Evolutionary conservation across 2,888 invertebrate genomes (phyloP).

Genomic region (Hypsopygia costalis): DNA sequence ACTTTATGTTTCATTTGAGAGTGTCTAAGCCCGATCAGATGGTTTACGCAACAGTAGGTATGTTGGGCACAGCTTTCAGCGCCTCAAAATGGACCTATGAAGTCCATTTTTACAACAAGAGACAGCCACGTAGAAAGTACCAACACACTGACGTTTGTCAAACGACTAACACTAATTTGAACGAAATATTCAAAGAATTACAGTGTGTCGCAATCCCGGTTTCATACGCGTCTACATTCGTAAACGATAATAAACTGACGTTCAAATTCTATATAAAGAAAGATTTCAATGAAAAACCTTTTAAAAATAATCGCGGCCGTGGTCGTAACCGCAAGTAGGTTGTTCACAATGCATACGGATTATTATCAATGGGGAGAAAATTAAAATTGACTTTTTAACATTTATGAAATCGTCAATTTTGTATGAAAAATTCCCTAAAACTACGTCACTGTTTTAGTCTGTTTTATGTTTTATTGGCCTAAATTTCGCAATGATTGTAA

Average conservation of each 20-base stretch:
- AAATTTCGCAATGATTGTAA: too few species aligned
- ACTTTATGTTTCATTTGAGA: constrained; percentile 49
- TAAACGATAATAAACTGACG: constrained; percentile 24
- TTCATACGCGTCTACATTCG: constrained; percentile 26
- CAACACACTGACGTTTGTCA: constrained; percentile 37
- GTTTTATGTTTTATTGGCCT: too few species aligned
- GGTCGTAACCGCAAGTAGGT: constrained; percentile 4
- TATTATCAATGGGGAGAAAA: too few species aligned
- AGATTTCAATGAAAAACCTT: constrained; percentile 9
- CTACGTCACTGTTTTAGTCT: too few species aligned
- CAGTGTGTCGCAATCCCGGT: constrained; percentile 41
- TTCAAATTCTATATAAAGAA: constrained; percentile 40
- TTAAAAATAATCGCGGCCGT: constrained; percentile 9
- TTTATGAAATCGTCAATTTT: too few species aligned
- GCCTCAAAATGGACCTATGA: constrained; percentile 60
- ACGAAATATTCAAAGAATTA: constrained; percentile 30
- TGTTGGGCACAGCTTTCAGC: constrained; percentile 45
- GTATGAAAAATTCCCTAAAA: too few species aligned
- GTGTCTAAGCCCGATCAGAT: constrained; percentile 27
- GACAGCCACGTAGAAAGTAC: constrained; percentile 44
- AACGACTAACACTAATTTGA: constrained; percentile 26
- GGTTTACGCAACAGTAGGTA: constrained; percentile 46
- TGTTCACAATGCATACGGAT: too few species aligned
- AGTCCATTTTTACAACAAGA: constrained; percentile 56
- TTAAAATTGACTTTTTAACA: too few species aligned